These are phyloP conservation scores for Lota lota DNA, from an alignment of 2,113 vertebrate genomes.

Conservation along the genomic window DNA sequence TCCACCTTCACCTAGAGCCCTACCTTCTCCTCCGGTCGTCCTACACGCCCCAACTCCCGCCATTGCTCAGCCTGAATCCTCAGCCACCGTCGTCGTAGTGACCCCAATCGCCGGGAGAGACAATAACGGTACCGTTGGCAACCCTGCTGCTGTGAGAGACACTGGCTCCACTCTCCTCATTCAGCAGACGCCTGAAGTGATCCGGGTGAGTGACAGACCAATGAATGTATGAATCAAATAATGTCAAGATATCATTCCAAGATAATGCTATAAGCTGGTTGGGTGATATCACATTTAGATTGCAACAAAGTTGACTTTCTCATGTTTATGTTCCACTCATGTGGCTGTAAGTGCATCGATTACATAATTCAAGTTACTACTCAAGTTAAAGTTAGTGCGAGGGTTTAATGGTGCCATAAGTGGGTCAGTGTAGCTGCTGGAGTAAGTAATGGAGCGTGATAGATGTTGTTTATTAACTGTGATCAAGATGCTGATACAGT, in stretches of 20 bases:
- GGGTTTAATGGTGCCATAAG: slow-evolving; percentile 2
- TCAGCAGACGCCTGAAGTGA: slow-evolving; percentile 91
- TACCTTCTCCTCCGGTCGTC: slow-evolving; percentile 15
- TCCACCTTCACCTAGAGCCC: neutral
- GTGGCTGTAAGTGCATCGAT: too few species aligned
- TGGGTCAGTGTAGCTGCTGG: slow-evolving; percentile 17
- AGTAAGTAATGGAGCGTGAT: slow-evolving; percentile 26
- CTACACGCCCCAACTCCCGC: slow-evolving; percentile 16
- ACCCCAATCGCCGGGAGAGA: slow-evolving; percentile 5
- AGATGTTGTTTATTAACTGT: slow-evolving; percentile 33
- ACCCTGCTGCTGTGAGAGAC: slow-evolving; percentile 66
- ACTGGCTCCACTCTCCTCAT: slow-evolving; percentile 80
- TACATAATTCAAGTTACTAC: too few species aligned
- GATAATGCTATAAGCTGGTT: too few species aligned
- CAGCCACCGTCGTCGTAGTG: slow-evolving; percentile 6
- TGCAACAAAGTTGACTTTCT: too few species aligned
- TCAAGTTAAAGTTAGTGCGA: neutral
- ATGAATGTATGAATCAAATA: neutral
- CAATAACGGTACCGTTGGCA: slow-evolving; percentile 28
- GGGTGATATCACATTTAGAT: too few species aligned
- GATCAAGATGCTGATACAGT: slow-evolving; percentile 27
- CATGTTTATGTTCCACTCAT: too few species aligned
- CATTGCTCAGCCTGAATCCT: slow-evolving; percentile 24
- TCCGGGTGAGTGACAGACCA: slow-evolving; percentile 83
- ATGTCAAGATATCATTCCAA: neutral